Percentiles rank a stretch among this genome's conserved stretches.
phyloP scores from a whole-genome alignment of 2,797 vertebrate species.

The Scyliorhinus canicula region DNA sequence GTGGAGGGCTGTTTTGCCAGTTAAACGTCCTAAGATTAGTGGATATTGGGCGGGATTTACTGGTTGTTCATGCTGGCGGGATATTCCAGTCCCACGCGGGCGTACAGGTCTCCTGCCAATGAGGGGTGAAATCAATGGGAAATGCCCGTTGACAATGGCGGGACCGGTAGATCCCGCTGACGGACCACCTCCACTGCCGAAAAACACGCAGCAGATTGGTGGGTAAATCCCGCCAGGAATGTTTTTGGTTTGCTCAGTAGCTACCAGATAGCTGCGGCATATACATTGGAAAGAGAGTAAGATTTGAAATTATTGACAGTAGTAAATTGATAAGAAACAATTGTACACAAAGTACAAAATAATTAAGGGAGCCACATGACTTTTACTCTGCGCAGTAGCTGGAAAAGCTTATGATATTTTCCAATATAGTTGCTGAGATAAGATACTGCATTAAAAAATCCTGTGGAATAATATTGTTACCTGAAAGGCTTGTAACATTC shows the following conservation, averaged over 20 bases:
- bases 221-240: not conserved
- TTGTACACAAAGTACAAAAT: not conserved
- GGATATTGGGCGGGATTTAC: too few relatives aligned
- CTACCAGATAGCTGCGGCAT: not conserved
- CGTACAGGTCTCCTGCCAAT: too few relatives aligned
- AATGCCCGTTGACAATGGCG: too few relatives aligned
- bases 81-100: too few relatives aligned
- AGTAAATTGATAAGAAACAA: not conserved
- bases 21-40: not conserved
- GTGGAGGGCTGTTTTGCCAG: not conserved
- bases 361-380: not conserved
- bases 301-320: not conserved
- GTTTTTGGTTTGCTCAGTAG: not conserved
- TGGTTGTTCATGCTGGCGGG: too few relatives aligned
- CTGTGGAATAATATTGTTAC: not conserved
- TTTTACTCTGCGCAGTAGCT: not conserved
- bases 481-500: not conserved
- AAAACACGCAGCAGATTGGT: too few relatives aligned
- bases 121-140: too few relatives aligned
- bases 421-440: not conserved
- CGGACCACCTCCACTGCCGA: too few relatives aligned
- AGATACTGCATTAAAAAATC: not conserved
- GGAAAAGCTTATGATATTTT: not conserved
- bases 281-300: not conserved
- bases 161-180: too few relatives aligned